Conservation (phyloP, 1,140 invertebrate species). For the Myzus persicae region DNA sequence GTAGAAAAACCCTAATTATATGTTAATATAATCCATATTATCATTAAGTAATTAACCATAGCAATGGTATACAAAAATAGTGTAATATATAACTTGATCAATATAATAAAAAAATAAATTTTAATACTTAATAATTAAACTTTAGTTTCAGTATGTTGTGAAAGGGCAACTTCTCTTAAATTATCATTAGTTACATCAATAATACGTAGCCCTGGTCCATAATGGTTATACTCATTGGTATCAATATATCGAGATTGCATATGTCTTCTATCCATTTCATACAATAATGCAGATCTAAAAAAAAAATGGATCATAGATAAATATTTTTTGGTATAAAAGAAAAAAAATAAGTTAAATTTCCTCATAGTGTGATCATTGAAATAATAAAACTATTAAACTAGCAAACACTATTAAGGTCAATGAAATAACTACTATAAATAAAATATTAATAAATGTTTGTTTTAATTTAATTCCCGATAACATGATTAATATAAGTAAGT, state of each 20-base stretch:
- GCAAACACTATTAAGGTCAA: too few species aligned
- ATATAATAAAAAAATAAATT: neutral
- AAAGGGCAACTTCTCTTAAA: constrained; percentile 61
- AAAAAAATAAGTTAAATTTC: too few species aligned
- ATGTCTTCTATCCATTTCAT: constrained; percentile 61
- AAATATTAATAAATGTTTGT: too few species aligned
- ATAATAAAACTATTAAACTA: too few species aligned
- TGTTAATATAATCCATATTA: neutral
- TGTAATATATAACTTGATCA: neutral
- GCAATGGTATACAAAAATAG: neutral
- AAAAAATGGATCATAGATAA: neutral
- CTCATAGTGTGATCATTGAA: too few species aligned
- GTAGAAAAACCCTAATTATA: neutral
- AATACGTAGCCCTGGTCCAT: constrained; percentile 39
- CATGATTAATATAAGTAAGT: too few species aligned
- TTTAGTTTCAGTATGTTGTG: constrained; percentile 62
- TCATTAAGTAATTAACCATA: neutral
- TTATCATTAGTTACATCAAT: constrained; percentile 59
- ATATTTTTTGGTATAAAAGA: neutral
- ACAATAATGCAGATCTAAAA: constrained; percentile 61
- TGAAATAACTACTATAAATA: too few species aligned
- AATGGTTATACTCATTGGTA: constrained; percentile 38
- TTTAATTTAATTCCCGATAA: too few species aligned
- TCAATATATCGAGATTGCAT: constrained; percentile 53
- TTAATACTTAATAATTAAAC: constrained; percentile 60